Percentiles rank a stretch among this genome's conserved stretches.
These are phyloP conservation scores for Cyprinodon diabolis DNA, from an alignment of 2,797 vertebrate genomes.

Conservation along the genomic window DNA sequence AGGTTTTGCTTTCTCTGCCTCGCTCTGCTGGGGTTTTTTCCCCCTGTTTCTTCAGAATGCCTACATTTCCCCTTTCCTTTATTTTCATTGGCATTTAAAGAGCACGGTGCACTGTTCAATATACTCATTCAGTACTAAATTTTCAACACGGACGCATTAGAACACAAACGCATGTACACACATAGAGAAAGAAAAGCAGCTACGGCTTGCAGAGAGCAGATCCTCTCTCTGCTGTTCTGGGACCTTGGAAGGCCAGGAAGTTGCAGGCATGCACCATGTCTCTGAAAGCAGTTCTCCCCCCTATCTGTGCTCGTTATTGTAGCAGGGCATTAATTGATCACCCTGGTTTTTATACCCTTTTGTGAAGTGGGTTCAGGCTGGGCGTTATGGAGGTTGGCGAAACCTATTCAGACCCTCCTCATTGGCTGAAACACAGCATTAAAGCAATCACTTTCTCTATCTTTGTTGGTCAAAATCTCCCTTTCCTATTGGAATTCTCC, in stretches of 20 bases:
- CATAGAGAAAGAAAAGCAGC: constrained; percentile 61
- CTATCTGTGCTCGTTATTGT: constrained; percentile 53
- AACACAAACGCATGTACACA: constrained; percentile 43
- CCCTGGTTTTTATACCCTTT: constrained; percentile 68
- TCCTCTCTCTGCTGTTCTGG: constrained; percentile 58
- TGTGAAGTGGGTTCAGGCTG: constrained; percentile 64
- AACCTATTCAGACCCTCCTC: constrained; percentile 67
- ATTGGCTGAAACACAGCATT: constrained; percentile 61
- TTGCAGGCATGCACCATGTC: constrained; percentile 48
- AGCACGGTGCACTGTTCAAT: constrained; percentile 66
- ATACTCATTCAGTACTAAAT: constrained; percentile 72
- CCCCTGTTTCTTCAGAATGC: constrained; percentile 73
- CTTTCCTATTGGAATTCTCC: constrained; percentile 69
- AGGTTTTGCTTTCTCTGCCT: constrained; percentile 78
- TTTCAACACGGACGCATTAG: constrained; percentile 62
- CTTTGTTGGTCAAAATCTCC: constrained; percentile 64
- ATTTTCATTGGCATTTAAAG: constrained; percentile 82
- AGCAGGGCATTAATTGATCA: constrained; percentile 74
- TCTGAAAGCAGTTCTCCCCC: constrained; percentile 70
- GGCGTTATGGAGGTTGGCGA: constrained; percentile 67
- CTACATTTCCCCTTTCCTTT: constrained; percentile 76
- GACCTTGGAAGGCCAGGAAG: constrained; percentile 56
- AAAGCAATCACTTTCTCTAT: constrained; percentile 51
- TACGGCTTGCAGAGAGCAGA: constrained; percentile 54
- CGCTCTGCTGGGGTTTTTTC: constrained; percentile 69